Conservation (phyloP, 2,888 invertebrate genomes). For the Watsonalla binaria region DNA sequence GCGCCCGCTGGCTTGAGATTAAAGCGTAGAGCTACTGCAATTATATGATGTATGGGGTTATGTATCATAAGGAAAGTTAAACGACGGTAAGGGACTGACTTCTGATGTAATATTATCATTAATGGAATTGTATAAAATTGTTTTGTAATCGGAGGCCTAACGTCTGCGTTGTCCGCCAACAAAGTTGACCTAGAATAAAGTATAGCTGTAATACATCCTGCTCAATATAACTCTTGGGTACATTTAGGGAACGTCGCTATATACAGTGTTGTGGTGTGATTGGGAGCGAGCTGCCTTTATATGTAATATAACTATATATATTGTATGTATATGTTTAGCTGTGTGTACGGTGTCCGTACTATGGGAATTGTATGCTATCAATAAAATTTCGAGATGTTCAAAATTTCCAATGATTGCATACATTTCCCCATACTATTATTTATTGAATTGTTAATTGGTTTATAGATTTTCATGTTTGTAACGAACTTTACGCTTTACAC, state of each 20-base stretch:
- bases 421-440: not conserved
- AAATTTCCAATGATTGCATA: not conserved
- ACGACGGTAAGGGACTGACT: conserved; percentile 69
- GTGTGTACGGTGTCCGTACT: conserved; percentile 8
- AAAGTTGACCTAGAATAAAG: conserved; percentile 69
- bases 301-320: conserved; percentile 16
- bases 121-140: conserved; percentile 71
- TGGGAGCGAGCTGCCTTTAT: conserved; percentile 49
- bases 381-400: not conserved
- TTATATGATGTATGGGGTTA: conserved; percentile 65
- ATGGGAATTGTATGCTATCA: not conserved
- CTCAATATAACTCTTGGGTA: conserved; percentile 73
- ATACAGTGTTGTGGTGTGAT: conserved; percentile 34
- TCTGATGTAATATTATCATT: conserved; percentile 71
- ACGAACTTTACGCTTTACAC: not conserved
- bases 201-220: conserved; percentile 68
- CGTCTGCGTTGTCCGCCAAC: conserved; percentile 62
- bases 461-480: not conserved
- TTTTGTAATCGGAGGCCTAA: conserved; percentile 65
- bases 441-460: not conserved
- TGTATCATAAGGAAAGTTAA: conserved; percentile 69
- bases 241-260: conserved; percentile 55
- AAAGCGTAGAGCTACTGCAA: conserved; percentile 65
- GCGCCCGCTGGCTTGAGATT: conserved; percentile 58
- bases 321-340: conserved; percentile 14